Percentiles rank a stretch among this genome's conserved stretches.
Conservation (phyloP, 2,888 invertebrate genomes). For the Aspidiotus destructor region DNA sequence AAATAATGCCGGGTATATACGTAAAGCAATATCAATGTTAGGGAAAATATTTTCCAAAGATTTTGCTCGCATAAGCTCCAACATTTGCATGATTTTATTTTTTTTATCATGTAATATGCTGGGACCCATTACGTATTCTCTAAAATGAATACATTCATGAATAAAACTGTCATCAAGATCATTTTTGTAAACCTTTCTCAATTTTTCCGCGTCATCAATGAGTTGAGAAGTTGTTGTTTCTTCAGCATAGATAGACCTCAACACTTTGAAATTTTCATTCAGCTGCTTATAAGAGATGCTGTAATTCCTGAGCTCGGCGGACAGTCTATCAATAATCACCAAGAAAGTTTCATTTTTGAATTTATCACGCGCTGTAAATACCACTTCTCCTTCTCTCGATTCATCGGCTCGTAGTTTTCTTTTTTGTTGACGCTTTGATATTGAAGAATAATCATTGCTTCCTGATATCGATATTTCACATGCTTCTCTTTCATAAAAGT, state of each 20-base stretch:
- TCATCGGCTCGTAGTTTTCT: constrained; percentile 6
- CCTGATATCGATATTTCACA: constrained; percentile 4
- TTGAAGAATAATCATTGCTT: constrained; percentile 6
- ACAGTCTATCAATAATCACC: constrained; percentile 15
- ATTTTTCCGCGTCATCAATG: background rate
- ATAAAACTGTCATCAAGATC: constrained; percentile 8
- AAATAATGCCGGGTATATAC: constrained; percentile 2
- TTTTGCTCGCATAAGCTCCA: constrained; percentile 6
- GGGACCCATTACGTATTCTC: background rate
- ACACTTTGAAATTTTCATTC: background rate
- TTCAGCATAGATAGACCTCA: background rate
- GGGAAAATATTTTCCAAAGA: background rate
- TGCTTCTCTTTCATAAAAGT: constrained; percentile 11
- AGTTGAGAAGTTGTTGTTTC: background rate
- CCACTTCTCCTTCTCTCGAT: constrained; percentile 2
- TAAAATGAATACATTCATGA: constrained; percentile 12
- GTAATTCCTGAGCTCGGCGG: background rate
- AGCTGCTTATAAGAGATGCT: constrained; percentile 1
- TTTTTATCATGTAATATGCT: background rate
- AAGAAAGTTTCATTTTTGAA: constrained; percentile 13
- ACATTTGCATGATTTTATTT: constrained; percentile 5
- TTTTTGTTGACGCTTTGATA: constrained; percentile 13
- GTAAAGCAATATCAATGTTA: background rate
- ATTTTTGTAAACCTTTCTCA: constrained; percentile 5
- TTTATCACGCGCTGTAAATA: constrained; percentile 6